phyloP scores from a whole-genome alignment of 1,140 invertebrate species.

The Acromyrmex echinatior region DNA sequence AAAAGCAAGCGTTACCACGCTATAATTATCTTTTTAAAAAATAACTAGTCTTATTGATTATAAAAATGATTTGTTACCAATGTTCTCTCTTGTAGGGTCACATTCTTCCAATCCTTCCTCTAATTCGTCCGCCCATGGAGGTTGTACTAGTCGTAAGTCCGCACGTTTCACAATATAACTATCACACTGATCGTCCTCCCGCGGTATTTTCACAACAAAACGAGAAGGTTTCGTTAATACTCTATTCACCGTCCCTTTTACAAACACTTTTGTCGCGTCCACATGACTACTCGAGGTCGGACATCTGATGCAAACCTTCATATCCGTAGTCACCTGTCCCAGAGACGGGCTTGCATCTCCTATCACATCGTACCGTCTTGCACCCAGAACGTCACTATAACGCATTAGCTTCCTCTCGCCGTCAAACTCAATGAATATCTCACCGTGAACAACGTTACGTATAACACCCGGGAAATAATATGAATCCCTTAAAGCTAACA shows the following conservation, averaged over 20 bases:
- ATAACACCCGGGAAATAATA: slow-evolving; percentile 94
- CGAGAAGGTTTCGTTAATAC: slow-evolving; percentile 91
- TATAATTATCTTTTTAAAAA: neutral
- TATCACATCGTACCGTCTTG: slow-evolving; percentile 95
- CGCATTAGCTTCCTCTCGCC: slow-evolving; percentile 89
- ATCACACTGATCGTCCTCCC: slow-evolving; percentile 84
- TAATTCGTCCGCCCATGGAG: slow-evolving; percentile 98
- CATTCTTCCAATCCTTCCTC: slow-evolving; percentile 88
- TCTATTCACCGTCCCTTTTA: slow-evolving; percentile 93
- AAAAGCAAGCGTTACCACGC: neutral
- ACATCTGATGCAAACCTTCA: slow-evolving; percentile 89
- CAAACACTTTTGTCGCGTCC: slow-evolving; percentile 89
- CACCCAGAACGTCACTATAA: slow-evolving; percentile 91
- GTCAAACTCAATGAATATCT: slow-evolving; percentile 84
- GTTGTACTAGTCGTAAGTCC: slow-evolving; percentile 95
- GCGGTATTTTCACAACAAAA: slow-evolving; percentile 92
- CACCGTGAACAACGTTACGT: slow-evolving; percentile 83
- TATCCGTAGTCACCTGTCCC: slow-evolving; percentile 90
- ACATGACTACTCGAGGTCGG: slow-evolving; percentile 69
- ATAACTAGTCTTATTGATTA: neutral
- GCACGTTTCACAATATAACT: slow-evolving; percentile 92
- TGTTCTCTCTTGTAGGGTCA: slow-evolving; percentile 78
- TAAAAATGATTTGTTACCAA: slow-evolving; percentile 73
- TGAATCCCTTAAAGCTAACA: slow-evolving; percentile 94
- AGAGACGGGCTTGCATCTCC: slow-evolving; percentile 96